phyloP scores from a whole-genome alignment of 2,113 vertebrate species.

The Henicopernis longicauda region DNA sequence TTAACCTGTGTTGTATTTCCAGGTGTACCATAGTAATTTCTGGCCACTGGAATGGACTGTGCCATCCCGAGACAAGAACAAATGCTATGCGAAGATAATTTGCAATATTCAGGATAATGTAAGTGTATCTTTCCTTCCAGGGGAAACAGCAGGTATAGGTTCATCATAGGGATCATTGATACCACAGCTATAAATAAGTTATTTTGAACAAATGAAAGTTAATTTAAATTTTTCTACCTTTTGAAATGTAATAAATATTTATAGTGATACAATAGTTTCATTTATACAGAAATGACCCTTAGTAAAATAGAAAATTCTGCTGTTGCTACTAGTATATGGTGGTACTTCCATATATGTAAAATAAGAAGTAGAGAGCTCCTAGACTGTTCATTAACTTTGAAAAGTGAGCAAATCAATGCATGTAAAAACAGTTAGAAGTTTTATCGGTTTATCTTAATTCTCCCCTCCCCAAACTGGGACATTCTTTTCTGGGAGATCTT shows the following conservation, averaged over 20 bases:
- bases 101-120: constrained; percentile 78
- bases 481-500: neutral
- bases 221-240: neutral
- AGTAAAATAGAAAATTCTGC: neutral
- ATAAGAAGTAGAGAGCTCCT: neutral
- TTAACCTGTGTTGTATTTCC: neutral
- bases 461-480: neutral
- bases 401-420: neutral
- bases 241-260: neutral
- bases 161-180: neutral
- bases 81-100: constrained; percentile 84
- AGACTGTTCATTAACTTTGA: neutral
- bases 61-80: constrained; percentile 80
- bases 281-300: neutral
- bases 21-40: constrained; percentile 84
- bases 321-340: neutral
- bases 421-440: neutral
- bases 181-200: neutral
- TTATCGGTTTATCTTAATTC: neutral
- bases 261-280: neutral
- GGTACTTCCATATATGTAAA: neutral
- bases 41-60: constrained; percentile 86
- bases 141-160: neutral
- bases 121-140: constrained; percentile 27
- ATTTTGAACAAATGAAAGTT: neutral